Evolutionary conservation across 2,797 vertebrate species (phyloP), one percentile per base, ranked within the genome.

Genomic region (Gila robusta): DNA sequence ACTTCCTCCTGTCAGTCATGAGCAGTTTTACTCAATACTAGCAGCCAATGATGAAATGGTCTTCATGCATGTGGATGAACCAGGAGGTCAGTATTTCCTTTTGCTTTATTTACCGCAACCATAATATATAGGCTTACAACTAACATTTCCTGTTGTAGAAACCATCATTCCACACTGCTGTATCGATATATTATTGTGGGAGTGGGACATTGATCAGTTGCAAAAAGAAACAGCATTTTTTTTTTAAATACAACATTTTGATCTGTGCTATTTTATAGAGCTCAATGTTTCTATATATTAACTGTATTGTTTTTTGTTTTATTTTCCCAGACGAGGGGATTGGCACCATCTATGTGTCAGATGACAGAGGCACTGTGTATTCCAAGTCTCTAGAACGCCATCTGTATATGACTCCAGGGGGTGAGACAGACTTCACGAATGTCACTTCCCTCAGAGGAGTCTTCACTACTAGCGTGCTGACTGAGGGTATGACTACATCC

Each of bases 21-120:
- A 98, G 81, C 97, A 99, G 88, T 99, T 99, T 88, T 99, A 99
- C 89, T 99, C 98, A 69, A 98, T 99, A 91, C 92, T 99, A 89
- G 96, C 97, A 6, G 97, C 97, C 0, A 98, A 96, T 4, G 95
- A 98, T 0, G 97, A 99, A 84, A 96, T 99, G 96, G 97, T 99
- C 9, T 98, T 99, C 92, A 99, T 99, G 97, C 98, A 98, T 16
- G 98, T 99, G 0, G 98, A 98, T 5, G 97, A 98, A 66, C 96
- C 96, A 0, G 98, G 97, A 79, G 97, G 98, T 98, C 76, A 92
- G 97, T 91, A 26, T 66, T n/a, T 47, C 5, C 35, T 79, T 14
- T 72, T 21, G 32, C 7, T 66, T 79, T 26, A 14, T 39, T 76
- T 59, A 67, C 2, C 0, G 8, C 52, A 67, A 67, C 28, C 10